Conservation (phyloP, 2,797 vertebrate species). For the Poecilia velifera region DNA sequence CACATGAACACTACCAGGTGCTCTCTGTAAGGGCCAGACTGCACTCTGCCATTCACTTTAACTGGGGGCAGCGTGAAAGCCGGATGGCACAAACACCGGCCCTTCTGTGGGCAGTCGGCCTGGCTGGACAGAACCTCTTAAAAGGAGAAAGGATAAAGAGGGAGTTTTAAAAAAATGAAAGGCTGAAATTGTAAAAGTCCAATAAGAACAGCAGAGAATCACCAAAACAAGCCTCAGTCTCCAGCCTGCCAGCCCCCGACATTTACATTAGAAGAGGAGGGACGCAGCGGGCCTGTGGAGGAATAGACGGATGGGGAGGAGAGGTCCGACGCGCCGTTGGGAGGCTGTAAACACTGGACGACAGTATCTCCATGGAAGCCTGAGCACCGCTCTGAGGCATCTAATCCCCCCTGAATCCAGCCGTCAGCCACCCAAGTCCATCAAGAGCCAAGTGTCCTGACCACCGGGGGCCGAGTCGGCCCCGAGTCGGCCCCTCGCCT, state of each 20-base stretch:
- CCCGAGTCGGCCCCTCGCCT: slow-evolving; percentile 64
- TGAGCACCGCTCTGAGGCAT: slow-evolving; percentile 76
- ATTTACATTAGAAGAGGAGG: slow-evolving; percentile 84
- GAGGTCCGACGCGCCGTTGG: slow-evolving; percentile 66
- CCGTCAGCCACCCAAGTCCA: slow-evolving; percentile 54
- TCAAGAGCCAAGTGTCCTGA: slow-evolving; percentile 69
- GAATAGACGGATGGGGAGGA: slow-evolving; percentile 63
- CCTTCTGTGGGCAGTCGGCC: slow-evolving; percentile 63
- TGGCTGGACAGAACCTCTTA: slow-evolving; percentile 63
- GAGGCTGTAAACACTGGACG: slow-evolving; percentile 82
- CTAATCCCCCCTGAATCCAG: slow-evolving; percentile 46
- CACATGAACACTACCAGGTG: slow-evolving; percentile 66
- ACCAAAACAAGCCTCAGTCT: slow-evolving; percentile 66
- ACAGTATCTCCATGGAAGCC: slow-evolving; percentile 83
- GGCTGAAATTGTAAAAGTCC: slow-evolving; percentile 63
- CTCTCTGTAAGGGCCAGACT: slow-evolving; percentile 62
- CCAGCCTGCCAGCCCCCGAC: slow-evolving; percentile 66
- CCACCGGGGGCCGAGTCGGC: slow-evolving; percentile 49
- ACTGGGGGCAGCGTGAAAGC: slow-evolving; percentile 62
- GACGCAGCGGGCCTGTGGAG: slow-evolving; percentile 72
- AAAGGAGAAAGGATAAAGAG: slow-evolving; percentile 49
- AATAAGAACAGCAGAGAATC: slow-evolving; percentile 60
- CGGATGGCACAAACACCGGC: slow-evolving; percentile 58
- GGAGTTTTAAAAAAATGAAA: slow-evolving; percentile 59
- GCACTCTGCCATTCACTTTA: slow-evolving; percentile 62